Percentiles rank a stretch among this genome's conserved stretches.
Evolutionary conservation across 2,797 vertebrate genomes (phyloP).

Genomic region (Pseudomugil gertrudae): DNA sequence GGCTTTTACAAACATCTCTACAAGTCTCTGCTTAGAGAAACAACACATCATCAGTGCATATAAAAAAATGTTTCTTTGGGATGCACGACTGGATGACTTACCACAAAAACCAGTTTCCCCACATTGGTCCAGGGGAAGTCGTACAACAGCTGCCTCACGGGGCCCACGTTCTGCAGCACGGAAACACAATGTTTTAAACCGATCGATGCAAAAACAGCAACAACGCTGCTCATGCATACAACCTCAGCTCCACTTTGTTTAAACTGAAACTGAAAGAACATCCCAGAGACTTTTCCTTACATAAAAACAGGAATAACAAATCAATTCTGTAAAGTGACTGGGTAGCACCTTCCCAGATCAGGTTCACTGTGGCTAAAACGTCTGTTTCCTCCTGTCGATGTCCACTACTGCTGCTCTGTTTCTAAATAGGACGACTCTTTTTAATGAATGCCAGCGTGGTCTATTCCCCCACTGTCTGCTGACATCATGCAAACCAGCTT

Average conservation of each 20-base stretch:
- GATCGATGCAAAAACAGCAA: not conserved
- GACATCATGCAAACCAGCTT: not conserved
- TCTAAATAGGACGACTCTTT: too few relatives aligned
- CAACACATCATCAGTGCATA: not conserved
- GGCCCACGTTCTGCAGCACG: slow-evolving; percentile 87
- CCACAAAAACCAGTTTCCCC: slow-evolving; percentile 98
- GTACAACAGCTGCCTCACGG: slow-evolving; percentile 93
- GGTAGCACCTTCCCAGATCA: too few relatives aligned
- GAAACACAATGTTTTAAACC: not conserved
- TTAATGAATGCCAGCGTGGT: not conserved
- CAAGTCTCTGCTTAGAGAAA: slow-evolving; percentile 4
- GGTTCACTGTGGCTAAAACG: too few relatives aligned
- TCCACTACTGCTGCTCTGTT: too few relatives aligned
- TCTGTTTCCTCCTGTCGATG: too few relatives aligned
- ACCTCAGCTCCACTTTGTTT: not conserved
- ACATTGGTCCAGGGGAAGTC: slow-evolving; percentile 99
- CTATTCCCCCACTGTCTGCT: not conserved
- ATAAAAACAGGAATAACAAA: too few relatives aligned
- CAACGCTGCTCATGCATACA: not conserved
- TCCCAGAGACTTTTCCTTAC: too few relatives aligned
- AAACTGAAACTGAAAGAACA: not conserved
- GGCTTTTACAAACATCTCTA: slow-evolving; percentile 32
- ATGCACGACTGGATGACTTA: slow-evolving; percentile 79
- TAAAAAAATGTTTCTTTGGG: slow-evolving; percentile 4
- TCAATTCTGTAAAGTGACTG: too few relatives aligned